These are phyloP conservation scores for Gobio occitaniae DNA, from an alignment of 2,797 vertebrate species.

Conservation along the genomic window DNA sequence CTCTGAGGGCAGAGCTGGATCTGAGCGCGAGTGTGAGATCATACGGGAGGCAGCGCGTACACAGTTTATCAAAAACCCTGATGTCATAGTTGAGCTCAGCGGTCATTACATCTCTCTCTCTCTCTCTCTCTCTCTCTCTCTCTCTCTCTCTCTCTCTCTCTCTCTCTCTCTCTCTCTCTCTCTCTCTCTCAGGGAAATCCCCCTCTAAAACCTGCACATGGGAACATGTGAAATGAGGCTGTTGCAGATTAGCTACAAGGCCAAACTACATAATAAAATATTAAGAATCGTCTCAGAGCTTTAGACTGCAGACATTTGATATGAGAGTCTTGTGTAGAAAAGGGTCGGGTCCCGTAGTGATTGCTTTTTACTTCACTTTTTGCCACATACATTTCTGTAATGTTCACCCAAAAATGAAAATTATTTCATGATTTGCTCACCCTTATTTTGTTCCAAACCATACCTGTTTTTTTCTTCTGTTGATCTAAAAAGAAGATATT, in stretches of 20 bases:
- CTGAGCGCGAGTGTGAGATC: conserved; percentile 53
- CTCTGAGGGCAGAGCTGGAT: conserved; percentile 24
- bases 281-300: conserved; percentile 3
- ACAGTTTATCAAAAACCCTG: conserved; percentile 61
- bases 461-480: too few species aligned
- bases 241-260: conserved; percentile 51
- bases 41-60: conserved; percentile 54
- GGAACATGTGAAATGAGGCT: conserved; percentile 47
- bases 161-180: conserved; percentile 44
- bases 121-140: conserved; percentile 39
- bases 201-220: conserved; percentile 57
- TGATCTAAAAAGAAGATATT: too few species aligned
- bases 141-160: conserved; percentile 37
- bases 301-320: background rate
- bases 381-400: background rate
- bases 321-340: background rate
- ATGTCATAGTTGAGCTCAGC: conserved; percentile 54
- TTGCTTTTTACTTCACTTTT: background rate
- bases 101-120: conserved; percentile 47
- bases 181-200: conserved; percentile 53
- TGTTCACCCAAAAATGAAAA: background rate
- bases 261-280: conserved; percentile 39
- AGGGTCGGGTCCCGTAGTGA: background rate
- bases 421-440: too few species aligned
- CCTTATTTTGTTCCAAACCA: too few species aligned